Base-by-base conservation (phyloP, 2,888 invertebrate genomes). In the Agonopterix arenella region DNA sequence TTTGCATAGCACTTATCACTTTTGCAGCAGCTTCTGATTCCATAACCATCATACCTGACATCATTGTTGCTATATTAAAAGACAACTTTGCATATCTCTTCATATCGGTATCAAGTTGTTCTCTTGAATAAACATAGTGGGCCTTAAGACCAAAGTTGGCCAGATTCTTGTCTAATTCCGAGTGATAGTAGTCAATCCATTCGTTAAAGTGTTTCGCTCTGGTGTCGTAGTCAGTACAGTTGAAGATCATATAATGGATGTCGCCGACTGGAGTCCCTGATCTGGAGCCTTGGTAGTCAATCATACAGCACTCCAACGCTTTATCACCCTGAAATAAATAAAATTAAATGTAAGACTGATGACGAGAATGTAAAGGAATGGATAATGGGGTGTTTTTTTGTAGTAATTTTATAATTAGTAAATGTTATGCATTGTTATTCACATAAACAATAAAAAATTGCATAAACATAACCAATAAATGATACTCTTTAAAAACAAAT, bases 201-300 rank as follows among this genome's bases (percentile, higher is more conserved):
- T 66, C 65, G 2, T 65, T 47, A 28, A 56, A 76, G 28, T 68
- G 48, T 11, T 63, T 50, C 0, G 46, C 16, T 28, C 75, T 64
- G 0, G 61, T 61, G 11, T 61, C 58, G n/a, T 77, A 58, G 42
- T 72, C 61, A 0, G 71, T 71, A 45, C 74, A 69, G 52, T 64
- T 72, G 49, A 75, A 72, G 10, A 76, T 52, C 55, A 72, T 54
- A 56, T 67, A 73, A 3, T 69, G 56, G 0, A 77, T 18, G 16
- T 77, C 77, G 4, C 49, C 48, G 0, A 55, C 70, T 4, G 76
- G 76, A n/a, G 54, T 70, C 4, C 55, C 56, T 48, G 62, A 64
- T 45, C 49, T 67, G 0, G 66, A 58, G 10, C 66, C 2, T 52
- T 78, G 77, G 50, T 73, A 77, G 56, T 77, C 77, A 4, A 77